Evolutionary conservation across 2,113 vertebrate genomes (phyloP).

Genomic region (Tringa solitaria): DNA sequence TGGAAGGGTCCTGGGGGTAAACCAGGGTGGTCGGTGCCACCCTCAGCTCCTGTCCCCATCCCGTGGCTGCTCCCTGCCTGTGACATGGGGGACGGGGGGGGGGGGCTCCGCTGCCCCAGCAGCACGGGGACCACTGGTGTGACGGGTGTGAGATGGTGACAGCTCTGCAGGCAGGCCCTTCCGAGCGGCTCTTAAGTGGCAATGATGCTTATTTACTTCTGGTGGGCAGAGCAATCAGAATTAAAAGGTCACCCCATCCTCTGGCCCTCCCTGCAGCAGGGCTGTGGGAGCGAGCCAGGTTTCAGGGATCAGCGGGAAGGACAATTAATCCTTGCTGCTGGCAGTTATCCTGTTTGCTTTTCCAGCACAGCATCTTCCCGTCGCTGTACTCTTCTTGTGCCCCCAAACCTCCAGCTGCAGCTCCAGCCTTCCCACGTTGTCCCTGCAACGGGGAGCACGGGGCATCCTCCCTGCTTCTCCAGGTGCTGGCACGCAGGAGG

Average conservation of each 20-base stretch:
- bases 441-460: not conserved
- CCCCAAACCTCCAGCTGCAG: not conserved
- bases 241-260: constrained; percentile 16
- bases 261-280: not conserved
- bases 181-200: not conserved
- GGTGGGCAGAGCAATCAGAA: not conserved
- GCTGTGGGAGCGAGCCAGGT: not conserved
- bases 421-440: fast-evolving
- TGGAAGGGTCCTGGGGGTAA: not conserved
- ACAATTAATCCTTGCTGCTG: not conserved
- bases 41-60: not conserved
- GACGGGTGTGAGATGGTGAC: not conserved
- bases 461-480: not conserved
- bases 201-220: not conserved
- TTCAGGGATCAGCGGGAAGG: not conserved
- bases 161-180: not conserved
- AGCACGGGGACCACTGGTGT: fast-evolving
- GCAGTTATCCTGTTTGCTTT: not conserved
- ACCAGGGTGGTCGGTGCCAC: not conserved
- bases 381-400: fast-evolving
- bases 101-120: too few species aligned
- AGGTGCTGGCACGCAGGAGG: not conserved
- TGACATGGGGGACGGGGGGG: fast-evolving
- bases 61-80: not conserved
- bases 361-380: not conserved